Percentiles rank a stretch among this genome's conserved stretches.
Conservation (phyloP, 2,797 vertebrate genomes). For the Lacerta agilis region DNA sequence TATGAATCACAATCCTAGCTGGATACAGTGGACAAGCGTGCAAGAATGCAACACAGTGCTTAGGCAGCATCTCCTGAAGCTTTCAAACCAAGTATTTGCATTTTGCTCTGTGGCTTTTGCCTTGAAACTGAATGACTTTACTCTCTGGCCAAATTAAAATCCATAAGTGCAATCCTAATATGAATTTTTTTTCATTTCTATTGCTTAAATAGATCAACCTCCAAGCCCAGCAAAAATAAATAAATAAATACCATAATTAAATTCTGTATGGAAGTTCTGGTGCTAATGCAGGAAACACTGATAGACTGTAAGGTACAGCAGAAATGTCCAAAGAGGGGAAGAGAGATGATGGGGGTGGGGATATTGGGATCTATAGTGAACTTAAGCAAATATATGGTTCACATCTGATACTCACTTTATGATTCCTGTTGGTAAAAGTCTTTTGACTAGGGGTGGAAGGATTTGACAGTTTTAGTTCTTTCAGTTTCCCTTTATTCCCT, state of each 20-base stretch:
- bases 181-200: neutral
- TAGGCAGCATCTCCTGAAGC: neutral
- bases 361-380: neutral
- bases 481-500: too few relatives aligned
- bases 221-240: neutral
- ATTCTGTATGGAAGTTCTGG: neutral
- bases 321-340: neutral
- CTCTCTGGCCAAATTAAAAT: neutral
- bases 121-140: neutral
- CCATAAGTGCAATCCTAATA: neutral
- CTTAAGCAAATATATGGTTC: neutral
- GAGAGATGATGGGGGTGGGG: too few relatives aligned
- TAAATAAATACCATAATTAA: neutral
- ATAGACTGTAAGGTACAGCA: neutral
- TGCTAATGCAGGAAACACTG: neutral
- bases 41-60: neutral
- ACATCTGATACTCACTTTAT: neutral
- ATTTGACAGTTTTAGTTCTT: too few relatives aligned
- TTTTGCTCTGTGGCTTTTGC: neutral
- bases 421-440: too few relatives aligned
- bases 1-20: conserved; percentile 20
- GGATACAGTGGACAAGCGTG: neutral
- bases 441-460: too few relatives aligned
- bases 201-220: neutral
- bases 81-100: conserved; percentile 6